Evolutionary conservation across 2,888 invertebrate genomes (phyloP), one percentile per base, ranked within the genome.

Genomic region (Magallana nippona): DNA sequence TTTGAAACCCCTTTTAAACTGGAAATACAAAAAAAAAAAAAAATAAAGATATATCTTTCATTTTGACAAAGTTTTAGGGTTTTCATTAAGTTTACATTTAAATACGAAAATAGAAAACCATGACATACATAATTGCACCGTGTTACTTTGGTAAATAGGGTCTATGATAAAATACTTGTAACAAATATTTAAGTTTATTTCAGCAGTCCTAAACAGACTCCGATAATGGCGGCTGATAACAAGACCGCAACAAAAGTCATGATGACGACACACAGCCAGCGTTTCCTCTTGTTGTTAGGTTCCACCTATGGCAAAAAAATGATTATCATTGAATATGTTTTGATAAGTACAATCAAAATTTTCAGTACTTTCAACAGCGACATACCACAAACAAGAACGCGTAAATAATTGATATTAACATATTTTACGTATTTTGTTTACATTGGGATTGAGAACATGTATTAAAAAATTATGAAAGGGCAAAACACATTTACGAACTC

Each of bases 201-300:
- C n/a, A 80, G 5, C 10, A 80, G 17, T 3, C 80, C 80, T 19
- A 80, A 77, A 27, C 57, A 63, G n/a, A 82, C 56, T 2, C 82
- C 82, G 19, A 82, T 82, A 32, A 82, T 71, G n/a, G 71, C 77
- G 11, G 82, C 82, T 0, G 82, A 82, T 10, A 82, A 22, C 2
- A 57, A 19, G 19, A 77, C 27, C 10, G 77, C 71, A 19, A 77
- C 27, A 57, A 77, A 77, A 1, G 77, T 77, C 17, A 82, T 57
- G 11, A 82, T 71, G 15, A 77, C 77, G n/a, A 82, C 71, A 77
- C 82, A 82, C 22, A 82, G 32, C 62, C 82, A 82, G 1, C 82
- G 82, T 27, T 77, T 63, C 32, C 55, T 82, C 22, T 56, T 78
- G 55, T n/a, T 56, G 78, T 78, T 56, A 13, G 55, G 55, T 55